These are phyloP conservation scores for Indicator maculatus DNA, from an alignment of 2,113 vertebrate genomes.

Conservation along the genomic window DNA sequence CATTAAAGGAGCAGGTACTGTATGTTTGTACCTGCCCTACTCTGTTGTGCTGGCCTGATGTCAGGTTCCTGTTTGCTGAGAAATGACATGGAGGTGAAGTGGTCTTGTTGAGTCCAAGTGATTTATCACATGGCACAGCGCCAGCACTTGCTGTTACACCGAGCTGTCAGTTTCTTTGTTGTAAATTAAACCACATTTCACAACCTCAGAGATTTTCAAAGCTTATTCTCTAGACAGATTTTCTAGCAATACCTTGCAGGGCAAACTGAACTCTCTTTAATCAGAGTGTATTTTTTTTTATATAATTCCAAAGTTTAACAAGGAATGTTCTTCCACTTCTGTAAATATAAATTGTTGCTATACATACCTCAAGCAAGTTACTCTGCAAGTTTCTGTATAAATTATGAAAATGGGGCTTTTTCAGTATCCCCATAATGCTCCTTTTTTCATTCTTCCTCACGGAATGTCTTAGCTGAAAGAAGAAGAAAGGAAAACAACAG, in stretches of 20 bases:
- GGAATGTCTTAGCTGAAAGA: neutral
- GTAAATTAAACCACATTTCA: constrained; percentile 40
- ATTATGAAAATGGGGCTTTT: neutral
- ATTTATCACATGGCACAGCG: neutral
- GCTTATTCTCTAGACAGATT: constrained; percentile 40
- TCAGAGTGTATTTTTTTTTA: neutral
- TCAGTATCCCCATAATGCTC: neutral
- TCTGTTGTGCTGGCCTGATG: neutral
- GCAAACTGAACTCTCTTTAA: neutral
- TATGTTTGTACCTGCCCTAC: neutral
- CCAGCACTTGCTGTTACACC: constrained; percentile 10
- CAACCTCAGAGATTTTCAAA: neutral
- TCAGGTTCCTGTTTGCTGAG: constrained; percentile 34
- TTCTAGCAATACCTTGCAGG: neutral
- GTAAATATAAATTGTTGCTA: constrained; percentile 19
- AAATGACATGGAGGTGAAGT: constrained; percentile 20
- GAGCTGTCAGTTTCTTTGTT: constrained; percentile 27
- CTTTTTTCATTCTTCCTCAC: neutral
- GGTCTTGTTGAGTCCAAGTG: constrained; percentile 22
- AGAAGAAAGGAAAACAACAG: neutral
- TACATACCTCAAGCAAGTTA: neutral
- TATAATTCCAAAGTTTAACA: constrained; percentile 29
- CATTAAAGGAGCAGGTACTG: neutral
- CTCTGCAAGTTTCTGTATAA: constrained; percentile 1
- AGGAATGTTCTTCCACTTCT: constrained; percentile 5